Conservation (phyloP, 2,113 vertebrate genomes). For the Lophura nycthemera region DNA sequence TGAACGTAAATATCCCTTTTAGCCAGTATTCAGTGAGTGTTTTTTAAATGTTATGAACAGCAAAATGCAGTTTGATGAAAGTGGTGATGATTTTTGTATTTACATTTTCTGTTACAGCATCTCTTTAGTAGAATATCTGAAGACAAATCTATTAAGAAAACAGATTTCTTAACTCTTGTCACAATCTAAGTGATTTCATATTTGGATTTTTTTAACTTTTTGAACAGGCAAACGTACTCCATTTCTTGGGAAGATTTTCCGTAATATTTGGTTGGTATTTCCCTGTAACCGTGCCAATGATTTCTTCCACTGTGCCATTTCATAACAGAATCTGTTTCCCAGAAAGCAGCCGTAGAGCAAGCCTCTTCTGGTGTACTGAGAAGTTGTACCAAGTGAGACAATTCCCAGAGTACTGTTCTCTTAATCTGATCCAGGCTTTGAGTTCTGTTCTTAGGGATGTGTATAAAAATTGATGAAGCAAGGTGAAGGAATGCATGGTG, state of each 20-base stretch:
- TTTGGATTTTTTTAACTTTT: not conserved
- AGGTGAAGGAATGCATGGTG: not conserved
- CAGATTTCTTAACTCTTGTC: not conserved
- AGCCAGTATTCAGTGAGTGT: not conserved
- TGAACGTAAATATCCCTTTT: fast-evolving
- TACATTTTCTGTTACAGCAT: not conserved
- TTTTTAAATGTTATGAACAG: fast-evolving
- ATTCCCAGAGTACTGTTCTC: not conserved
- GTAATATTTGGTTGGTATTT: not conserved
- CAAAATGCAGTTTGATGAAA: not conserved
- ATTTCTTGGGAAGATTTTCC: not conserved
- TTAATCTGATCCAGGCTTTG: not conserved
- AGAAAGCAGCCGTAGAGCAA: not conserved
- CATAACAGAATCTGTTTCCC: not conserved
- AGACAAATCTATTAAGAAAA: not conserved
- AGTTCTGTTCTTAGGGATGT: not conserved
- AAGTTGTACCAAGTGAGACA: not conserved
- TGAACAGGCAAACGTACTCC: fast-evolving
- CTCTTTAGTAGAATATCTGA: not conserved
- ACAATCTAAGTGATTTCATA: not conserved
- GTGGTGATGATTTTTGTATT: not conserved
- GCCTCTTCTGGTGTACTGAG: not conserved
- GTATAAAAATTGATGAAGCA: not conserved
- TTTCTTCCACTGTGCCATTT: not conserved
- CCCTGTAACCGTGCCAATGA: not conserved